phyloP scores from a whole-genome alignment of 2,888 invertebrate genomes.

The Melieria picta region DNA sequence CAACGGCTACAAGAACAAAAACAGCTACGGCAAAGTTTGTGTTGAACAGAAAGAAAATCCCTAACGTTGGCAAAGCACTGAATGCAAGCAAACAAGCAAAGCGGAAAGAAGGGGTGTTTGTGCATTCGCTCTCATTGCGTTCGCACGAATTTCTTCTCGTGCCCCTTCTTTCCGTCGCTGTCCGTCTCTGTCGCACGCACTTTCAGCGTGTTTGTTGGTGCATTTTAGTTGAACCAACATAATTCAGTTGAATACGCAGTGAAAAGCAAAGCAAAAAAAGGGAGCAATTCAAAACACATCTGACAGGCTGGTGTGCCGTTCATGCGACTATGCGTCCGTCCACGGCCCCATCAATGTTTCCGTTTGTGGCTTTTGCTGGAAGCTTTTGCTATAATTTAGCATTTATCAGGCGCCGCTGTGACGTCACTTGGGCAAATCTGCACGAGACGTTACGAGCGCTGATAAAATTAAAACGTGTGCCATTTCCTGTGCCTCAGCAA shows the following conservation, averaged over 20 bases:
- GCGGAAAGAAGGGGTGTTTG: constrained; percentile 45
- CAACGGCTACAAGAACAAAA: neutral
- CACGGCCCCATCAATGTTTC: too few species aligned
- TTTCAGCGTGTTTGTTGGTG: neutral
- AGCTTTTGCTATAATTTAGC: neutral
- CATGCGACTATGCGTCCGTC: too few species aligned
- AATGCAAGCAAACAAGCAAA: neutral
- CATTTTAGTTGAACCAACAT: too few species aligned
- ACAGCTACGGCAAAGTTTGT: too few species aligned
- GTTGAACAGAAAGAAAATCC: neutral
- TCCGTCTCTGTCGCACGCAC: constrained; percentile 29
- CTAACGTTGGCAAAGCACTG: too few species aligned
- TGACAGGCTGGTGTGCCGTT: constrained; percentile 13
- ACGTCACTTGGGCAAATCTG: constrained; percentile 5
- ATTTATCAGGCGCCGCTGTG: constrained; percentile 3
- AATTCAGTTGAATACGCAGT: too few species aligned
- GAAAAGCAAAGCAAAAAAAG: constrained; percentile 1
- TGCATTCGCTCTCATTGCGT: constrained; percentile 45
- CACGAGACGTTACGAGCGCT: too few species aligned
- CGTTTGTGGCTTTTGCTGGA: too few species aligned
- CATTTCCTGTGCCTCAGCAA: too few species aligned
- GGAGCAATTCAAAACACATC: constrained; percentile 36
- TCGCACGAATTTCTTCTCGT: constrained; percentile 27
- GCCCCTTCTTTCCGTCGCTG: neutral
- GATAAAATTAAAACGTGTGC: too few species aligned